Conservation (phyloP, 1,140 invertebrate species). For the Brachionus angularis region DNA sequence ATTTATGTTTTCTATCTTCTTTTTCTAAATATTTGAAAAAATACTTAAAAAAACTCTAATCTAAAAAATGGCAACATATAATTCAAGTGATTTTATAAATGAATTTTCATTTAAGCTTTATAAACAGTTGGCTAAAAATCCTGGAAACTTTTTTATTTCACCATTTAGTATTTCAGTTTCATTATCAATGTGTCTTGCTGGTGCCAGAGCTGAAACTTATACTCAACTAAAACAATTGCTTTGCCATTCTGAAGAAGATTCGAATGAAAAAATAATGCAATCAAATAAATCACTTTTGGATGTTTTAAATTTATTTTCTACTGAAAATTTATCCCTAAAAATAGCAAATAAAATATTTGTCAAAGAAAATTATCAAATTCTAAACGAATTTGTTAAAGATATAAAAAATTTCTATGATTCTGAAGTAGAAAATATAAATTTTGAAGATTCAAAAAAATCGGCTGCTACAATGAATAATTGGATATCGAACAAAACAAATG, state of each 20-base stretch:
- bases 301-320: background rate
- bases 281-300: background rate
- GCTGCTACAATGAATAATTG: constrained; percentile 64
- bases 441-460: constrained; percentile 47
- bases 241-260: background rate
- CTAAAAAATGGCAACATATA: too few species aligned
- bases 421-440: constrained; percentile 19
- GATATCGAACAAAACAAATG: constrained; percentile 65
- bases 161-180: constrained; percentile 66
- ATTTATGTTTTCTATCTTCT: too few species aligned
- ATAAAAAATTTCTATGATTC: background rate
- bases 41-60: too few species aligned
- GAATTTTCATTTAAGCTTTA: too few species aligned
- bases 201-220: constrained; percentile 66
- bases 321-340: background rate
- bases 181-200: constrained; percentile 66
- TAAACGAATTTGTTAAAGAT: background rate
- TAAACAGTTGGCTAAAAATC: too few species aligned
- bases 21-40: too few species aligned
- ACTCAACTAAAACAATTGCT: constrained; percentile 60
- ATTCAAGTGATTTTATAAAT: too few species aligned
- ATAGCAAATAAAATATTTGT: constrained; percentile 1
- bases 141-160: constrained; percentile 35
- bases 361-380: background rate
- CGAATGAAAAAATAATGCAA: constrained; percentile 4